Percentiles rank a stretch among this genome's conserved stretches.
Evolutionary conservation across 2,113 vertebrate genomes (phyloP).

Genomic region (Marmota monax): DNA sequence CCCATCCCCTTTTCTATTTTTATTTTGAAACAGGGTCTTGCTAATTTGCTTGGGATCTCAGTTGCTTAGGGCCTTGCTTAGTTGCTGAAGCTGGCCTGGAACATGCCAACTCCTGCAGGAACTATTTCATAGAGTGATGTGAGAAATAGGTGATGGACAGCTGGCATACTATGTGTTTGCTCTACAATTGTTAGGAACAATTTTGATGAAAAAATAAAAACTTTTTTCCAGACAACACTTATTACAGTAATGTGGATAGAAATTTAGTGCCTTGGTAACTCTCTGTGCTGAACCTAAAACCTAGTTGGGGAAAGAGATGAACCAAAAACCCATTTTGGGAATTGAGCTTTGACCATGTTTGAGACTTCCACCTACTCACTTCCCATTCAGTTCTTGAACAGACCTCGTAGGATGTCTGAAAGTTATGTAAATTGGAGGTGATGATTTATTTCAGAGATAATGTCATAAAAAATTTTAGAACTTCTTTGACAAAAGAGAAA

Average conservation of each 20-base stretch:
- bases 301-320: background rate
- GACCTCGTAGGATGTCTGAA: constrained; percentile 42
- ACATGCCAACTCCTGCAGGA: background rate
- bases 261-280: background rate
- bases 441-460: constrained; percentile 28
- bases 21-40: too few species aligned
- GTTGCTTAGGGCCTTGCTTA: too few species aligned
- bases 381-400: constrained; percentile 2
- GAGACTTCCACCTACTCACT: background rate
- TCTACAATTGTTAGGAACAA: background rate
- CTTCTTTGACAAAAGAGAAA: background rate
- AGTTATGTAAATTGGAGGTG: constrained; percentile 43
- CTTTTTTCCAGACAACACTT: background rate
- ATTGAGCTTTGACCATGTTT: background rate
- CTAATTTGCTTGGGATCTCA: too few species aligned
- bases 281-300: background rate
- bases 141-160: background rate
- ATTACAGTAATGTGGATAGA: background rate
- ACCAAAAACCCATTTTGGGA: background rate
- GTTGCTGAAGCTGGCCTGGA: too few species aligned
- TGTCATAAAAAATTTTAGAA: constrained; percentile 14
- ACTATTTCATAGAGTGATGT: background rate
- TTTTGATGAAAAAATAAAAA: background rate
- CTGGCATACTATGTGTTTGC: background rate
- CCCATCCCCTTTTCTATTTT: too few species aligned